Percentiles rank a stretch among this genome's conserved stretches.
phyloP scores from a whole-genome alignment of 2,113 vertebrate genomes.

The Labeo catla region DNA sequence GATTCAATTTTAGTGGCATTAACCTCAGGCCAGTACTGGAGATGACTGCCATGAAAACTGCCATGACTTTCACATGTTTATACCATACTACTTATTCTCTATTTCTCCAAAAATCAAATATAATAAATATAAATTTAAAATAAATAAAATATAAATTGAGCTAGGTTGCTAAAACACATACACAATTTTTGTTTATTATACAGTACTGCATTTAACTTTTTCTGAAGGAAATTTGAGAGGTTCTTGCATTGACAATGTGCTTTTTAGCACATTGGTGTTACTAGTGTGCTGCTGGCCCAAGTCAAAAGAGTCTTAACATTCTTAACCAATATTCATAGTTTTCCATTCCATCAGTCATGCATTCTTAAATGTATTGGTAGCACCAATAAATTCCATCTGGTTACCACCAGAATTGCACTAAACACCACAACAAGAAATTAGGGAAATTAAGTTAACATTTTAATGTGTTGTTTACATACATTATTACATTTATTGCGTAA shows the following conservation, averaged over 20 bases:
- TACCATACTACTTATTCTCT: neutral
- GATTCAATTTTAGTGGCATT: slow-evolving; percentile 52
- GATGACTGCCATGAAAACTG: slow-evolving; percentile 7
- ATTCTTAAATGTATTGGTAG: neutral
- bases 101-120: neutral
- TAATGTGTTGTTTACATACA: neutral
- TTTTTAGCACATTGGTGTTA: too few species aligned
- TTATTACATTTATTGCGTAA: neutral
- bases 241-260: neutral
- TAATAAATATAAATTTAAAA: too few species aligned
- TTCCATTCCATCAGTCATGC: neutral
- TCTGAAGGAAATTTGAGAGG: neutral
- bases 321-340: neutral
- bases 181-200: neutral
- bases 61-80: neutral
- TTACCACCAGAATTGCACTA: neutral
- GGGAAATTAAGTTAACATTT: neutral
- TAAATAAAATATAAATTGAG: neutral
- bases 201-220: neutral
- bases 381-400: neutral
- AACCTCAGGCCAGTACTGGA: slow-evolving; percentile 13
- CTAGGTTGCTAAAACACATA: neutral
- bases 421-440: neutral
- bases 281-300: too few species aligned
- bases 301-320: too few species aligned